Base-by-base conservation (phyloP, 2,888 invertebrate genomes). In the Eilema griseolum region DNA sequence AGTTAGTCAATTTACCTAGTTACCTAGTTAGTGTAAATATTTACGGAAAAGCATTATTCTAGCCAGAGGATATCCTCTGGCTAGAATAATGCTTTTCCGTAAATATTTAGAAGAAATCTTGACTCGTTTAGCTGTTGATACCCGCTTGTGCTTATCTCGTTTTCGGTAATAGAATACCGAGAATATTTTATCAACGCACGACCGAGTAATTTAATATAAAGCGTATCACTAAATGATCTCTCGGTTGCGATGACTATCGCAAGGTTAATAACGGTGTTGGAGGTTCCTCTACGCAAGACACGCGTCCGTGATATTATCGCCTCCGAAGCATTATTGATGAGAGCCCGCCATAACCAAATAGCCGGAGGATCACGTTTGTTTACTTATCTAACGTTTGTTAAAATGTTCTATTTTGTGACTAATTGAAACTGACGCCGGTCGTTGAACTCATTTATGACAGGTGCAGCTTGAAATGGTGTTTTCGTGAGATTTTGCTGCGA, bases 121-220 rank as follows among this genome's bases (percentile, higher is more conserved):
- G 20, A 61, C 31, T 69, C 52, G 65, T 63, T 64, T 61, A 65
- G 33, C 62, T 89, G 88, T 88, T 88, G 87, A 90, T 93, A 91
- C 90, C 91, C 88, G 90, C 90, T 90, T 86, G 85, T 82, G 92
- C 90, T 92, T 93, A 93, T 93, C 91, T 93, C 86, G 88, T 91
- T 95, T 94, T 93, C 86, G 94, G 95, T 95, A 95, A 95, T 94
- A 93, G 94, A 94, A 95, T 94, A 95, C 93, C 87, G 85, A 84
- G 92, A 92, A 93, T 93, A 94, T 94, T 93, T 94, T 93, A 95
- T 93, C 95, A 93, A 92, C 91, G 91, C 95, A 95, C 94, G 95
- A 94, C 94, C 94, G 91, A 94, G 95, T 95, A 95, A 95, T 95
- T 95, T 95, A 95, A 95, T 95, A 95, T 95, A 95, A 95, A 95